Percentiles rank a stretch among this genome's conserved stretches.
Evolutionary conservation across 1,140 invertebrate species (phyloP).

Genomic region (Temnothorax longispinosus): DNA sequence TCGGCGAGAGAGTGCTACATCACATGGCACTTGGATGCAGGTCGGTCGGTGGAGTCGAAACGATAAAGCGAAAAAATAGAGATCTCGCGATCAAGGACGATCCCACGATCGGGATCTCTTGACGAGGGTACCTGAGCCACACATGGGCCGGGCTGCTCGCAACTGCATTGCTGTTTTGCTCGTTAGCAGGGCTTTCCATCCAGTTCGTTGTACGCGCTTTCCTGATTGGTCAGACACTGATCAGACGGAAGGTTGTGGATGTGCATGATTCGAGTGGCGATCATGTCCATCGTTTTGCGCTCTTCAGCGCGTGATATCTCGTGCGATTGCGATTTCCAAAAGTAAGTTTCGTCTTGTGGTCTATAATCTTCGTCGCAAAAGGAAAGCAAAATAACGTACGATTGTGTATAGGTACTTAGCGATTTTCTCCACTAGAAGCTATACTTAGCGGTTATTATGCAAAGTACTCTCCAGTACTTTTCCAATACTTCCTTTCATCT

Average conservation of each 20-base stretch:
- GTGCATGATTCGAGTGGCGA: constrained; percentile 72
- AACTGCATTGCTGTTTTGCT: constrained; percentile 84
- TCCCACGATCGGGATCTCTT: constrained; percentile 73
- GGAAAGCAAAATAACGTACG: not conserved
- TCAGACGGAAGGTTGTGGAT: constrained; percentile 74
- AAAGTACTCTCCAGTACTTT: not conserved
- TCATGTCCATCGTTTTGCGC: constrained; percentile 73
- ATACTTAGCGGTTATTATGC: not conserved
- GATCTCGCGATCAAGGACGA: constrained; percentile 70
- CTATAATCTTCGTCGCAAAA: not conserved
- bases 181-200: constrained; percentile 84
- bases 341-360: not conserved
- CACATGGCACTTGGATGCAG: constrained; percentile 65
- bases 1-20: constrained; percentile 64
- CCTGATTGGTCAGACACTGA: constrained; percentile 82
- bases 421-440: not conserved
- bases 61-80: constrained; percentile 70
- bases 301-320: constrained; percentile 60
- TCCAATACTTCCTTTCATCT: not conserved
- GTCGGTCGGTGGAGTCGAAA: constrained; percentile 67
- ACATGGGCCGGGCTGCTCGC: constrained; percentile 84
- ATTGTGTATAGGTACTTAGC: not conserved
- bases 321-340: constrained; percentile 65
- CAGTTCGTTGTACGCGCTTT: constrained; percentile 82
- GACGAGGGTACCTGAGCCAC: constrained; percentile 85